Base-by-base conservation (phyloP, 2,113 vertebrate genomes). In the Campylomormyrus tamandua region DNA sequence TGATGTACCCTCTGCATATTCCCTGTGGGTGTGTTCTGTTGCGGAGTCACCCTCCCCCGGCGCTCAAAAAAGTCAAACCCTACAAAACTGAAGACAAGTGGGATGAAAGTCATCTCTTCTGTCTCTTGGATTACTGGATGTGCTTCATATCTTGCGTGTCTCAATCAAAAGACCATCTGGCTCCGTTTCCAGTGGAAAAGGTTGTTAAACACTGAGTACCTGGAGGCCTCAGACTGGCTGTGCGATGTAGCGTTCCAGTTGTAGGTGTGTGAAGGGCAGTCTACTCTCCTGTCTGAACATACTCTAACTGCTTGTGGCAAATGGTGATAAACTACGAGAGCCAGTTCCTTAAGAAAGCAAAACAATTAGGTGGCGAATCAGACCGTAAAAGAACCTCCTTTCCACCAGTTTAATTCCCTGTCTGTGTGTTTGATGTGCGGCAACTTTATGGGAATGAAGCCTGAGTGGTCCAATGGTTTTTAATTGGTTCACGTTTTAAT, bases 81-180 rank as follows among this genome's bases (percentile, higher is more conserved):
- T 80, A 80, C 35, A 50, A 13, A n/a, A 24, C 48, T 50, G 21
- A 50, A 86, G 13, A 21, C 19, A 86, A 86, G 21, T 13, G 21
- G 83, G 83, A 45, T 86, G 19, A 50, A 15, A 86, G 83, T 50
- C 19, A 24, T 86, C 48, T 50, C 7, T 49, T 87, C 48, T 35
- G 53, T 89, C 35, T 31, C 83, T 35, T 31, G 89, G 90, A 91
- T 46, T 35, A 53, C 80, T 77, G 66, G 42, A 49, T 91, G 92
- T 66, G 35, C 50, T 56, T 46, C 8, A 31, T 83, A 90, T 50
- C 13, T 88, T 89, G 1, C 58, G 70, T 77, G 93, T 91, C 89
- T 70, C 87, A 92, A 84, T 87, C 88, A 92, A 91, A 90, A 45
- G 80, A 62, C 92, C 91, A 92, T 93, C 94, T 94, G 92, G 45